Evolutionary conservation across 2,888 invertebrate species (phyloP).

Genomic region (Yponomeuta malinellus): DNA sequence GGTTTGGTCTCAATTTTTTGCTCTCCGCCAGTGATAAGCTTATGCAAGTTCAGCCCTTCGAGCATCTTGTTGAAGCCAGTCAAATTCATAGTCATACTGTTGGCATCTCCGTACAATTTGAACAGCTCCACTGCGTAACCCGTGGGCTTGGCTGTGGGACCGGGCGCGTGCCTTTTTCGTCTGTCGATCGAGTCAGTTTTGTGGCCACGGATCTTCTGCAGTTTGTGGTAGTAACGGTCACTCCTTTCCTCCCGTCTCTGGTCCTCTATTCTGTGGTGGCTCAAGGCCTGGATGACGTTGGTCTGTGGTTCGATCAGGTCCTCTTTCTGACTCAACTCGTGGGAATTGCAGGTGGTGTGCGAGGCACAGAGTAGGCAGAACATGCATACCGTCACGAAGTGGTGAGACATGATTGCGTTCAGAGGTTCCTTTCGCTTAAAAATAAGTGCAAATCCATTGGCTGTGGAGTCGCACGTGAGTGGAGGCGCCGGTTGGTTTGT

Average conservation of each 20-base stretch:
- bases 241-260: conserved; percentile 36
- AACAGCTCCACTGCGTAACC: conserved; percentile 82
- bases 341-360: conserved; percentile 84
- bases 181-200: conserved; percentile 3
- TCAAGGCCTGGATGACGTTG: conserved; percentile 24
- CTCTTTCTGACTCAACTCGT: conserved; percentile 61
- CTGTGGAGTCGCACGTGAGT: neutral
- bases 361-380: conserved; percentile 88
- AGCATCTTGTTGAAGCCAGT: conserved; percentile 83
- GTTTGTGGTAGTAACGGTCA: conserved; percentile 44
- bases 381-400: conserved; percentile 87
- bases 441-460: conserved; percentile 9
- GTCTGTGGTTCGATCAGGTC: conserved; percentile 38
- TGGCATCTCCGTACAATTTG: conserved; percentile 78
- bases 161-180: neutral
- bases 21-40: conserved; percentile 61
- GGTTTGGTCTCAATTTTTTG: conserved; percentile 38
- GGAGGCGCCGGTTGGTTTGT: neutral
- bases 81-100: conserved; percentile 77
- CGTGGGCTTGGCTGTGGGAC: conserved; percentile 53
- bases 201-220: conserved; percentile 32
- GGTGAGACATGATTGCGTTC: conserved; percentile 49
- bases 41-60: conserved; percentile 72
- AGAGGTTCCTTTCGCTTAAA: neutral
- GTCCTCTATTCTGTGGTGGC: conserved; percentile 37